Evolutionary conservation across 2,797 vertebrate species (phyloP), one percentile per base, ranked within the genome.

Genomic region (Moxostoma hubbsi): DNA sequence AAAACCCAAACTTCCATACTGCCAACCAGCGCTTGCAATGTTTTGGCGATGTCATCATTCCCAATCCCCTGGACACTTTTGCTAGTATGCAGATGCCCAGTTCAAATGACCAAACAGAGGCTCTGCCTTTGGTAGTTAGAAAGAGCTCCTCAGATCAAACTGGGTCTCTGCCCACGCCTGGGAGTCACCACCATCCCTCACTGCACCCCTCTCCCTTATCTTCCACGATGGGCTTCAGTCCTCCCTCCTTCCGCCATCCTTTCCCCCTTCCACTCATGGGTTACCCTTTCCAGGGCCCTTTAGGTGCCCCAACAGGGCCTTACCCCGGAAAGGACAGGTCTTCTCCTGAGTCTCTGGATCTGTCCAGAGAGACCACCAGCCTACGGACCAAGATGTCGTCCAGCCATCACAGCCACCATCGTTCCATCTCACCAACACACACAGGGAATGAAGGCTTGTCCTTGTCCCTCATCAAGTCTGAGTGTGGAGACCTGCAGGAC

Each of bases 311-410:
- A 0, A 94, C 95, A 0, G 95, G 92, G 49, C 94, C 95, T 88
- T 98, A 96, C 88, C 93, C 94, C 1, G 94, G 94, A 66, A 99
- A 99, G 88, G 98, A 97, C 47, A 93, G 95, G 46, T 92, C 95
- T 86, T 99, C 98, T 72, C 97, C 98, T 0, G 97, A 99, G 81
- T 97, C 96, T 81, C 94, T 99, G 78, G 97, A 99, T 95, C 92
- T 98, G 88, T 95, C 94, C 81, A 93, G 96, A 90, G 98, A 99
- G 89, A 96, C 95, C 6, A 93, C 95, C 82, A 97, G 97, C 91
- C 95, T 99, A 93, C 94, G 98, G 94, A 98, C 96, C 96, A 99
- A 99, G 95, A 98, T 99, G 97, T 96, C 97, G 0, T 96, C 96
- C 0, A 95, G 95, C 81, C 97, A 98, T 58, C 95, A 98, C 86